These are phyloP conservation scores for Hylaeus volcanicus DNA, from an alignment of 1,140 invertebrate species.

Conservation along the genomic window DNA sequence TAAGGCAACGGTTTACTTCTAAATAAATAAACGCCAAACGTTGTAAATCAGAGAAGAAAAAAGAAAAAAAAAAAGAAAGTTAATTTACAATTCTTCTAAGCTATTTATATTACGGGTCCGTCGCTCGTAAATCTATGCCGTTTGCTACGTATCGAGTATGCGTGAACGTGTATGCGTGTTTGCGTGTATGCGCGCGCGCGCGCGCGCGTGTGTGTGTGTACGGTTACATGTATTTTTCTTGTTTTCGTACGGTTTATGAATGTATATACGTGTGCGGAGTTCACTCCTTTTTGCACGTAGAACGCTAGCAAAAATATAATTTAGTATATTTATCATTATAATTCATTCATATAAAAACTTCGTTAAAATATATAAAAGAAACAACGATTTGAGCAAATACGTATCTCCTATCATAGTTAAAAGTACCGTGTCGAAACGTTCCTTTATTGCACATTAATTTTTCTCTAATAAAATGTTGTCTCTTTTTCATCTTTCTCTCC, in stretches of 20 bases:
- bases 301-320: conserved; percentile 77
- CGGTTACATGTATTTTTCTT: background rate
- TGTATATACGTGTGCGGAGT: conserved; percentile 15
- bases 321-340: conserved; percentile 72
- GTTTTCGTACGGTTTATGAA: background rate
- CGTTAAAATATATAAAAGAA: conserved; percentile 79
- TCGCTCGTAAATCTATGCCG: conserved; percentile 47
- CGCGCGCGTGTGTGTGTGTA: background rate
- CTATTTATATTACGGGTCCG: conserved; percentile 34
- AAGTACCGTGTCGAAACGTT: conserved; percentile 67
- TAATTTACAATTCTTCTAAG: conserved; percentile 68
- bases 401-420: conserved; percentile 69
- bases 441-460: conserved; percentile 77
- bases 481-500: conserved; percentile 11
- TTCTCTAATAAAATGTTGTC: conserved; percentile 57
- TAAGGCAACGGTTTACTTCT: conserved; percentile 71
- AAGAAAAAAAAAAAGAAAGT: conserved; percentile 13
- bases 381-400: conserved; percentile 79
- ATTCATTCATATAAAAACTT: conserved; percentile 73
- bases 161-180: background rate
- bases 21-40: conserved; percentile 74
- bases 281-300: conserved; percentile 50
- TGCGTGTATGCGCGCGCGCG: background rate
- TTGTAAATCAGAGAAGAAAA: conserved; percentile 55
- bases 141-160: background rate